phyloP scores from a whole-genome alignment of 2,113 vertebrate genomes.

The Pogona vitticeps region DNA sequence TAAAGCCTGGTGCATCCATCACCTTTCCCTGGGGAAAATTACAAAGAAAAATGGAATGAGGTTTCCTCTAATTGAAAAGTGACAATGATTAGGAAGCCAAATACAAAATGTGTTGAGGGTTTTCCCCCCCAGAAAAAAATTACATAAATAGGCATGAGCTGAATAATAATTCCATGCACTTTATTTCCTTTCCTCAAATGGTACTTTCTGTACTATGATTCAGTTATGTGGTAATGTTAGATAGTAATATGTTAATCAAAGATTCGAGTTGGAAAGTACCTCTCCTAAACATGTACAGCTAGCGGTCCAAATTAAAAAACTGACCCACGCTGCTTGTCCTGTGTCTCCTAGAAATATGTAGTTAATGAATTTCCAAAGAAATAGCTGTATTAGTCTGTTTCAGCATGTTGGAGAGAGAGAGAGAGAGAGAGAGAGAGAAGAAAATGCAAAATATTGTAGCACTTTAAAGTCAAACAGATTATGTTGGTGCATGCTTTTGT shows the following conservation, averaged over 20 bases:
- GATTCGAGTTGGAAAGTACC: slow-evolving; percentile 45
- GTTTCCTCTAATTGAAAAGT: slow-evolving; percentile 75
- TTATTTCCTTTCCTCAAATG: slow-evolving; percentile 63
- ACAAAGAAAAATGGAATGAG: slow-evolving; percentile 62
- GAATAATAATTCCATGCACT: slow-evolving; percentile 64
- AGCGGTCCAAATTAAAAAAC: slow-evolving; percentile 50
- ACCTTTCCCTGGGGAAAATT: slow-evolving; percentile 65
- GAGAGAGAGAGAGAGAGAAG: too few species aligned
- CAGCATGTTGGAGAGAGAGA: too few species aligned
- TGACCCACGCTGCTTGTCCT: too few species aligned
- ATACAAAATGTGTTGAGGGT: slow-evolving; percentile 63
- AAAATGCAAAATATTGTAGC: too few species aligned
- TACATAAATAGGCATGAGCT: slow-evolving; percentile 57
- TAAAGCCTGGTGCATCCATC: slow-evolving; percentile 67
- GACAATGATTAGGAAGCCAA: slow-evolving; percentile 71
- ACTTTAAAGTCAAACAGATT: not conserved
- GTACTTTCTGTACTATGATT: slow-evolving; percentile 61
- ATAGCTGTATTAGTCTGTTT: not conserved
- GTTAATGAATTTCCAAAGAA: slow-evolving; percentile 47
- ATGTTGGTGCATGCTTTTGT: too few species aligned
- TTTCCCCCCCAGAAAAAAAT: slow-evolving; percentile 37
- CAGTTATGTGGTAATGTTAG: slow-evolving; percentile 53
- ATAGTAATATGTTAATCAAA: slow-evolving; percentile 56
- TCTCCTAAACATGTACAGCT: slow-evolving; percentile 52
- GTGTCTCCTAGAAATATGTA: slow-evolving; percentile 36